phyloP scores from a whole-genome alignment of 2,888 invertebrate genomes.

The Tachystola acroxantha region DNA sequence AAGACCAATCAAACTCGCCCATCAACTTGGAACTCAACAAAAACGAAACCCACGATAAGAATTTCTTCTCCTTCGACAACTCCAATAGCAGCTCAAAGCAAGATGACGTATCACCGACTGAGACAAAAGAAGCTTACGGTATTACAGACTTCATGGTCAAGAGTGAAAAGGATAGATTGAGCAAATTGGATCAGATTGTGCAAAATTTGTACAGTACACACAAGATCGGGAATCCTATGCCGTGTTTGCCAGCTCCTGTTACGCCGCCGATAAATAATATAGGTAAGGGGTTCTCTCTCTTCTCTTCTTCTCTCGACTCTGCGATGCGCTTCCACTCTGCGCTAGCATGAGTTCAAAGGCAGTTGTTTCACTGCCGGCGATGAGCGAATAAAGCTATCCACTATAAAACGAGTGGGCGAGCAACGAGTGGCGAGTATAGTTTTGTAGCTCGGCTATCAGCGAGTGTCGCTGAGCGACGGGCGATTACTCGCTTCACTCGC shows the following conservation, averaged over 20 bases:
- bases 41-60: constrained; percentile 23
- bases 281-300: no score
- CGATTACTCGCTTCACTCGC: no score
- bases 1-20: constrained; percentile 31
- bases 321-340: no score
- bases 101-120: constrained; percentile 36
- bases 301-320: no score
- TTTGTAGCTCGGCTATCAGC: no score
- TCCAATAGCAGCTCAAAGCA: constrained; percentile 35
- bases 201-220: constrained; percentile 68
- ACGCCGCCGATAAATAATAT: constrained; percentile 29
- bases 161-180: constrained; percentile 58
- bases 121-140: constrained; percentile 28
- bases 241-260: no score
- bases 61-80: constrained; percentile 34
- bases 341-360: no score
- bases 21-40: constrained; percentile 42
- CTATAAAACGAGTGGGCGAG: no score
- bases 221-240: constrained; percentile 51
- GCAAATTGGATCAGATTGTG: constrained; percentile 67
- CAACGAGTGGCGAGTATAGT: no score
- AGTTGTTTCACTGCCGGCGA: no score
- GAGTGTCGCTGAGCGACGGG: no score
- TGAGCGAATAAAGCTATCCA: no score
- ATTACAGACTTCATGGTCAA: constrained; percentile 30